Evolutionary conservation across 2,888 invertebrate genomes (phyloP), one percentile per base, ranked within the genome.

Genomic region (Choristoneura rosaceana): DNA sequence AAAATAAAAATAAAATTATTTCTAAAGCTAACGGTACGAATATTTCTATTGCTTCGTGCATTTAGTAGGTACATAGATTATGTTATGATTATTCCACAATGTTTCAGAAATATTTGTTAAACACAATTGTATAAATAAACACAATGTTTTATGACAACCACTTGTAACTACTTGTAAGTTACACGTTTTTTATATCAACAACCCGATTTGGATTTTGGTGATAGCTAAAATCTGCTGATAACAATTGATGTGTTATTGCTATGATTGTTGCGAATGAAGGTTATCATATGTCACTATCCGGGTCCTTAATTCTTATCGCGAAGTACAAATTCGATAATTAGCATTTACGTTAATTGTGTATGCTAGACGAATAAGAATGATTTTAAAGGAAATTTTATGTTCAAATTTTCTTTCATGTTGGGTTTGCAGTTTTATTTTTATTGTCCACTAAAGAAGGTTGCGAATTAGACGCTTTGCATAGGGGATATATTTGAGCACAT

Each of bases 151-250:
- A 55, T 55, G 55, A 55, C 55, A 55, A 25, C 55, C 12, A 55
- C 17, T 55, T 55, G 55, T 25, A 55, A 25, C 55, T 4, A 55
- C 17, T 55, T 55, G 55, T 25, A 55, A 12, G 3, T 15, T 10
- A 55, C 55, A 55, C 25, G 55, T 25, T 55, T 55, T 12, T 8
- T 2, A 55, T 55, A 55, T 55, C 55, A 15, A 17, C 14, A 17
- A 15, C 15, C 15, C 25, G 55, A 25, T 55, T 10, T 25, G 55
- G 25, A 17, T 25, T 55, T 55, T 25, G 10, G 55, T 3, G 25
- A 55, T 55, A 55, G 55, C 25, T 25, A 55, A 12, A 55, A 55
- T 55, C 55, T 25, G 52, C 17, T 52, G 52, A 52, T 52, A 52
- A 52, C 17, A 9, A 15, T 17, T 52, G 55, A 55, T 9, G 17